Percentiles rank a stretch among this genome's conserved stretches.
phyloP scores from a whole-genome alignment of 2,888 invertebrate genomes.

The Salticus scenicus region DNA sequence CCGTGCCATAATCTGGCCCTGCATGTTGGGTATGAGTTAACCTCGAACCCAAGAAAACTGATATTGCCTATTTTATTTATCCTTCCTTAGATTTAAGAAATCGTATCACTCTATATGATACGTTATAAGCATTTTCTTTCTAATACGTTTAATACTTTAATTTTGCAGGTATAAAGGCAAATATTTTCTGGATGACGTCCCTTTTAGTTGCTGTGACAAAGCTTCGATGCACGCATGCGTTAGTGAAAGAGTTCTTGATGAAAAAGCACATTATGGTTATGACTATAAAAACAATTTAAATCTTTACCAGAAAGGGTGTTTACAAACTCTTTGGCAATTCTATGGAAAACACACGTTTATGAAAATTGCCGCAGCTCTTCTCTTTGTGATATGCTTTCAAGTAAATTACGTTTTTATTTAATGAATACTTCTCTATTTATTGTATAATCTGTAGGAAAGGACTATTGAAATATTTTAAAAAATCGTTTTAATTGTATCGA shows the following conservation, averaged over 20 bases:
- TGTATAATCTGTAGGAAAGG: too few species aligned
- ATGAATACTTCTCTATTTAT: too few species aligned
- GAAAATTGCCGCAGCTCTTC: neutral
- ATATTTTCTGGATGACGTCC: neutral
- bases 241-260: neutral
- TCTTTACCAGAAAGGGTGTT: neutral
- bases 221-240: neutral
- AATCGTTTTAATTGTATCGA: too few species aligned
- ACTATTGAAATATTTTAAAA: too few species aligned
- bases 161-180: neutral
- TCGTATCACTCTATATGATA: too few species aligned
- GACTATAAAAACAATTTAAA: neutral
- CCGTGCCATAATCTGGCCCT: too few species aligned
- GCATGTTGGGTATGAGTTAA: too few species aligned
- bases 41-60: too few species aligned
- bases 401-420: too few species aligned
- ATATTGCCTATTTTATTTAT: too few species aligned
- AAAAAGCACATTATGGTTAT: neutral
- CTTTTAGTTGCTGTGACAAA: neutral
- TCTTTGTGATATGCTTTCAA: neutral
- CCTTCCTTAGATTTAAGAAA: too few species aligned
- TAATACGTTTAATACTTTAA: neutral
- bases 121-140: too few species aligned
- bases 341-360: neutral
- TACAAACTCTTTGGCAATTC: neutral